phyloP scores from a whole-genome alignment of 2,888 invertebrate genomes.

The Drosophila antonietae region DNA sequence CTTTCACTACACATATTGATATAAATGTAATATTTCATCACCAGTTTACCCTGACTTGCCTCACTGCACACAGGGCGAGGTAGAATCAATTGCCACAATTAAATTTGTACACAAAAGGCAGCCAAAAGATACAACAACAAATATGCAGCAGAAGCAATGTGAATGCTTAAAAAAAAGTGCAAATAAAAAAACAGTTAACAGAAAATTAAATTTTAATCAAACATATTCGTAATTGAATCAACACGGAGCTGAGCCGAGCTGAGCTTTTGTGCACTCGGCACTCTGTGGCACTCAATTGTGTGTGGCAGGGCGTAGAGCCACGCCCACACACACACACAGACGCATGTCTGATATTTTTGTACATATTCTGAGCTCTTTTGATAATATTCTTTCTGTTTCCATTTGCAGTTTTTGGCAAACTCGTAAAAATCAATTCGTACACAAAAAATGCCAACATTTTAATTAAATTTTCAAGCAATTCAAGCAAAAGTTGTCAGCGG shows the following conservation, averaged over 20 bases:
- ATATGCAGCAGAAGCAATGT: background rate
- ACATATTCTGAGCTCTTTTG: conserved; percentile 37
- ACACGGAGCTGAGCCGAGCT: conserved; percentile 32
- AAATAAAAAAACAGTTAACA: conserved; percentile 18
- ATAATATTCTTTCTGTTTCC: conserved; percentile 18
- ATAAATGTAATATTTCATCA: too few species aligned
- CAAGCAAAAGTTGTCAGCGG: conserved; percentile 61
- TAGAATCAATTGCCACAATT: conserved; percentile 29
- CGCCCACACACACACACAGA: conserved; percentile 15
- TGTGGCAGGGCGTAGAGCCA: conserved; percentile 15
- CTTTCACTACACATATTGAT: too few species aligned
- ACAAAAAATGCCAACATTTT: conserved; percentile 70
- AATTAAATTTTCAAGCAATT: conserved; percentile 74
- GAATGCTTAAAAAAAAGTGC: background rate
- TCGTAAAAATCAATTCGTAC: conserved; percentile 56
- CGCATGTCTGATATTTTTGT: conserved; percentile 24
- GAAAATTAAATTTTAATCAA: conserved; percentile 46
- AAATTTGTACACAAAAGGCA: conserved; percentile 18
- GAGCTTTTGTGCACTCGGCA: conserved; percentile 16
- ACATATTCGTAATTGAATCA: conserved; percentile 55
- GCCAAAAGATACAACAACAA: background rate
- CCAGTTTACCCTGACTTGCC: background rate
- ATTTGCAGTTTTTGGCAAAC: conserved; percentile 21
- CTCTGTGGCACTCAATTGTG: conserved; percentile 22
- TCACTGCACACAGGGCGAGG: background rate